Conservation (phyloP, 2,113 vertebrate genomes). For the Crotalus tigris region DNA sequence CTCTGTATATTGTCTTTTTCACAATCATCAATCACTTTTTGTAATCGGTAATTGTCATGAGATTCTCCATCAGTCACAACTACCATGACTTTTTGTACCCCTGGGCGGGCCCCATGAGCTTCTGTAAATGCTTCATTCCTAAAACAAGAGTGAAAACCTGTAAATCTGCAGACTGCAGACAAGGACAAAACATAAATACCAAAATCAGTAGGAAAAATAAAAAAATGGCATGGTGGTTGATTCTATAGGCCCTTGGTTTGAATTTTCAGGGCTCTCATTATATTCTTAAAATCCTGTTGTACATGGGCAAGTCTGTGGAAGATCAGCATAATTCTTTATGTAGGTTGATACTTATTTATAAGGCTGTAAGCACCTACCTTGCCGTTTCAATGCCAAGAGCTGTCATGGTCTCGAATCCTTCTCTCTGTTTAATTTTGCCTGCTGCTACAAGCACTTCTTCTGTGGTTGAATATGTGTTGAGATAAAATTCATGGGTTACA, state of each 20-base stretch:
- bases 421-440: constrained; percentile 73
- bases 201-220: neutral
- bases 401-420: constrained; percentile 87
- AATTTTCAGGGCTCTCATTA: neutral
- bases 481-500: constrained; percentile 87
- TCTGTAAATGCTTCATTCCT: constrained; percentile 89
- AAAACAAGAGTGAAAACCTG: constrained; percentile 13
- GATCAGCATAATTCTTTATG: neutral
- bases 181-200: neutral
- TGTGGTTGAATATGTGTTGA: constrained; percentile 84
- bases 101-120: constrained; percentile 82
- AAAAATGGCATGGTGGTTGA: neutral
- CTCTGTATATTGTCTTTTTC: constrained; percentile 84
- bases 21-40: constrained; percentile 77
- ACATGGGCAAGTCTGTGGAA: neutral
- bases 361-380: constrained; percentile 69
- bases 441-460: constrained; percentile 74
- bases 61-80: constrained; percentile 97
- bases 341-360: neutral
- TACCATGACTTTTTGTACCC: constrained; percentile 95
- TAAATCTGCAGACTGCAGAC: neutral
- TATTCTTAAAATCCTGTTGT: neutral
- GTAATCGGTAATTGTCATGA: constrained; percentile 80
- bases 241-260: neutral
- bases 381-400: constrained; percentile 89